These are phyloP conservation scores for Tapirus terrestris DNA, from an alignment of 2,113 vertebrate species.

Conservation along the genomic window DNA sequence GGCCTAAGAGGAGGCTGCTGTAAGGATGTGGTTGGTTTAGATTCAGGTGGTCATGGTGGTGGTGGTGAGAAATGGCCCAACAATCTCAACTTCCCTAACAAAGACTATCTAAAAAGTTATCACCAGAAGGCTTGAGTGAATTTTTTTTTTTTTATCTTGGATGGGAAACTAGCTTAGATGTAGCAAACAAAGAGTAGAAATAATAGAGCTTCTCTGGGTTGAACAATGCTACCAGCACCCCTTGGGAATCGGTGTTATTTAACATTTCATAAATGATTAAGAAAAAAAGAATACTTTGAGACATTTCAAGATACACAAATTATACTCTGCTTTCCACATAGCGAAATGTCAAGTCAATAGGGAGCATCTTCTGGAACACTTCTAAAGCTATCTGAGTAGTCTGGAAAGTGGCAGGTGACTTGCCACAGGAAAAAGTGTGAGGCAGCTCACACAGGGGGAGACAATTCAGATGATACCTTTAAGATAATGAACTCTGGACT, in stretches of 20 bases:
- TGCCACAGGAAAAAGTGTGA: not conserved
- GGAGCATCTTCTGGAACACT: conserved; percentile 18
- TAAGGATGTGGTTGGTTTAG: not conserved
- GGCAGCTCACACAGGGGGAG: not conserved
- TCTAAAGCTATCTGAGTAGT: not conserved
- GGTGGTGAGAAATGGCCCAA: not conserved
- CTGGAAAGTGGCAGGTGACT: not conserved
- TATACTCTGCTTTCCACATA: conserved; percentile 29
- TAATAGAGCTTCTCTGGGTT: not conserved
- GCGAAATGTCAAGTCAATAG: conserved; percentile 58
- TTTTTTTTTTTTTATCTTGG: not conserved
- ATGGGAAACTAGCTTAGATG: not conserved
- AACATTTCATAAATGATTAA: conserved; percentile 48
- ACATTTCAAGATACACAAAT: not conserved
- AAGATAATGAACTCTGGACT: conserved; percentile 19
- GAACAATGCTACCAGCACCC: not conserved
- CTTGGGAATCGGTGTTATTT: conserved; percentile 1
- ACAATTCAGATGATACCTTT: not conserved
- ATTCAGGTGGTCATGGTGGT: not conserved
- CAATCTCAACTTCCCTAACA: not conserved
- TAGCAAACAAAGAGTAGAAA: not conserved
- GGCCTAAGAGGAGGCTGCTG: not conserved
- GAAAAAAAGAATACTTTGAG: conserved; percentile 40
- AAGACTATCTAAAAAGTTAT: not conserved
- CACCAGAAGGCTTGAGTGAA: not conserved